A percentile compares a stretch with the other conserved stretches of the same genome.
These are phyloP conservation scores for Drosophila conformis DNA, from an alignment of 2,888 invertebrate genomes.

Conservation along the genomic window DNA sequence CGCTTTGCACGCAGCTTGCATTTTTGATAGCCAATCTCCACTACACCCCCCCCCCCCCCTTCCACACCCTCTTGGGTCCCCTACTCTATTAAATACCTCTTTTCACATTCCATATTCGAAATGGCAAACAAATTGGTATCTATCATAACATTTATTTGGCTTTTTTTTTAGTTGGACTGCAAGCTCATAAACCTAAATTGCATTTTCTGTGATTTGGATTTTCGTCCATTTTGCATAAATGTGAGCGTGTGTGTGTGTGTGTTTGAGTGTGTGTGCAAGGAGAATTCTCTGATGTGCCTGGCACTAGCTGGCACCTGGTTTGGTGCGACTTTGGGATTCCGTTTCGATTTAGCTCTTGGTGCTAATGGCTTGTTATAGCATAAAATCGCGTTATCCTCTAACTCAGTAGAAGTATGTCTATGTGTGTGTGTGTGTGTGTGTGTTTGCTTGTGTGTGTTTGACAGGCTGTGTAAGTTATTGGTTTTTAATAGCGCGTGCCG, in stretches of 20 bases:
- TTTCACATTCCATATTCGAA: conserved; percentile 11
- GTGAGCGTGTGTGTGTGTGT: conserved; percentile 16
- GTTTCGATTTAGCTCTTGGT: conserved; percentile 32
- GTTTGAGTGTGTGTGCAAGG: conserved; percentile 9
- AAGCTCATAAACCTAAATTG: conserved; percentile 71
- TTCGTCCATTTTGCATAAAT: conserved; percentile 49
- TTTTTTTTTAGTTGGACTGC: conserved; percentile 18
- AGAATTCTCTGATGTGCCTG: conserved; percentile 58
- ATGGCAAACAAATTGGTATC: conserved; percentile 62
- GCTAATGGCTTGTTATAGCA: conserved; percentile 63
- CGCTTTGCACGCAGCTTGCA: conserved; percentile 72
- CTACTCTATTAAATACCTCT: not conserved
- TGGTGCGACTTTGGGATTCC: conserved; percentile 33
- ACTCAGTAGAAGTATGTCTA: not conserved
- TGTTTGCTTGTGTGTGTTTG: conserved; percentile 37
- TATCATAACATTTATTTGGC: conserved; percentile 59
- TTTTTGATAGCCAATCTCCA: conserved; percentile 51
- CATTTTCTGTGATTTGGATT: conserved; percentile 50
- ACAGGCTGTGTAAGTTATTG: conserved; percentile 66
- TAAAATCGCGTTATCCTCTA: conserved; percentile 58
- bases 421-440: conserved; percentile 5
- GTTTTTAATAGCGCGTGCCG: conserved; percentile 68
- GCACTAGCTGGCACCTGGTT: conserved; percentile 64
- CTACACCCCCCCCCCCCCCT: not conserved
- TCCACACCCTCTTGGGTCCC: not conserved